These are phyloP conservation scores for Erinaceus europaeus DNA, from an alignment of 2,113 vertebrate species.

Conservation along the genomic window DNA sequence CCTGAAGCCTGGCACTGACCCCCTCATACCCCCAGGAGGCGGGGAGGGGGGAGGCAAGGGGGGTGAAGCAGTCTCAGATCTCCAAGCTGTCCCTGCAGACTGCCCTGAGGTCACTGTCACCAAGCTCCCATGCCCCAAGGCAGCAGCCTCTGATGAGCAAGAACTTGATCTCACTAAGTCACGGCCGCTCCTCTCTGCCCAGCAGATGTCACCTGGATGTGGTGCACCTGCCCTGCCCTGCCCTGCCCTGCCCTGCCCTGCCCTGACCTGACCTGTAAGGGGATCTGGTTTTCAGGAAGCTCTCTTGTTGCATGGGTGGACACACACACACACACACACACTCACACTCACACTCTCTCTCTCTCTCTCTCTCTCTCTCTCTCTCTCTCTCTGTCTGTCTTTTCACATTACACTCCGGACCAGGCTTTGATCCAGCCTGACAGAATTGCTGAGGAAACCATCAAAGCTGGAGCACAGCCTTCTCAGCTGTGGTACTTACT, in stretches of 20 bases:
- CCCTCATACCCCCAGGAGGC: not conserved
- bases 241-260: no score
- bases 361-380: no score
- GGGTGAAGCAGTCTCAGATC: no score
- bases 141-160: not conserved
- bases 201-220: not conserved
- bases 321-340: not conserved
- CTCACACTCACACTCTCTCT: not conserved
- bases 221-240: no score
- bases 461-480: not conserved
- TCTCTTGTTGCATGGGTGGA: no score
- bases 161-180: not conserved
- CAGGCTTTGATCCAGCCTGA: not conserved
- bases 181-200: not conserved
- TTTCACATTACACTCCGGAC: no score
- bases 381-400: no score
- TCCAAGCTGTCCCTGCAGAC: not conserved
- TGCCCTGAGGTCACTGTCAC: not conserved
- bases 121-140: not conserved
- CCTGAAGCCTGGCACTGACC: not conserved
- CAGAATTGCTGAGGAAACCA: not conserved
- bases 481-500: not conserved
- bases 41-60: not conserved
- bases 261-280: no score
- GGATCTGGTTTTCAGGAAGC: no score